Percentiles rank a stretch among this genome's conserved stretches.
These are phyloP conservation scores for Manis javanica DNA, from an alignment of 2,797 vertebrate species.

Conservation along the genomic window DNA sequence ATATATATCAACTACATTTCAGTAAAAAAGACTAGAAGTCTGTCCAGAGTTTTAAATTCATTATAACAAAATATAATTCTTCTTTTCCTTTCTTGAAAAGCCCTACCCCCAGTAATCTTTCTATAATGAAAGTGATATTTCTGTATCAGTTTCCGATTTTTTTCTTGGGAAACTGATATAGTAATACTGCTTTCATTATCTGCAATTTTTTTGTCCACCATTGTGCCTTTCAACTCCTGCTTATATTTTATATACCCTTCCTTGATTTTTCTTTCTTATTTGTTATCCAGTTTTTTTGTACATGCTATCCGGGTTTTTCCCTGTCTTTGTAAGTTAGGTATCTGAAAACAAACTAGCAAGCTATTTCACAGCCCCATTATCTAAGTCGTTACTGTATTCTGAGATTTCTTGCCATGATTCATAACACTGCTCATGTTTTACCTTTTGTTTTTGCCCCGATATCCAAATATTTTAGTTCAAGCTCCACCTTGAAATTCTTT, in stretches of 20 bases:
- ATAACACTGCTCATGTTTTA: background rate
- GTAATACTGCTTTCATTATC: background rate
- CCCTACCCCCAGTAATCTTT: background rate
- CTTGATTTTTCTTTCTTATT: slow-evolving; percentile 27
- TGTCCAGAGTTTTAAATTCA: slow-evolving; percentile 24
- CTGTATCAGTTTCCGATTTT: background rate
- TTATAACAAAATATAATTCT: background rate
- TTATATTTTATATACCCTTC: background rate
- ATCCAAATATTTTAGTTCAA: background rate
- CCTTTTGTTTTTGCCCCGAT: slow-evolving; percentile 5
- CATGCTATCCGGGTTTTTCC: background rate
- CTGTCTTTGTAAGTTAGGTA: background rate
- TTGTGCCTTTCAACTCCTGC: background rate
- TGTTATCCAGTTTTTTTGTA: slow-evolving; percentile 1
- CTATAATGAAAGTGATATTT: background rate
- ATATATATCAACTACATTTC: no score
- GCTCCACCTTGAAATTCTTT: background rate
- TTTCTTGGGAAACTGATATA: no score
- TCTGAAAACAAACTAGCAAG: background rate
- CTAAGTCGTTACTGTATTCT: background rate
- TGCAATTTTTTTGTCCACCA: background rate
- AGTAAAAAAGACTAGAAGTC: background rate
- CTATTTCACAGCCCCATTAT: background rate
- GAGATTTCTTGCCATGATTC: background rate
- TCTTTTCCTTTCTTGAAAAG: background rate